These are phyloP conservation scores for Alsophila aescularia DNA, from an alignment of 2,888 invertebrate genomes.

Conservation along the genomic window DNA sequence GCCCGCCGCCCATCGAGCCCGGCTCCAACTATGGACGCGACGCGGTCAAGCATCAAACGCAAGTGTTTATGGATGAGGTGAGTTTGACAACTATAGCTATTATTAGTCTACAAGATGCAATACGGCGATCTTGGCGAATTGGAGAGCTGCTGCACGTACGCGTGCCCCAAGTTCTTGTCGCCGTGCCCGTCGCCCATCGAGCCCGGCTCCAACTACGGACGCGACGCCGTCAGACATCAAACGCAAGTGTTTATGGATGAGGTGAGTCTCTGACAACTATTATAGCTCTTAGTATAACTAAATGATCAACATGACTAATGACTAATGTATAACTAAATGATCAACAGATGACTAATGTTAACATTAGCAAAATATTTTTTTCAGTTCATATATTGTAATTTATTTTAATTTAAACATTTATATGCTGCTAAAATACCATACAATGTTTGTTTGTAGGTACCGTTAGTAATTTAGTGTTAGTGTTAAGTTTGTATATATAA, in stretches of 20 bases:
- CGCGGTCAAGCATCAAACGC: slow-evolving; percentile 94
- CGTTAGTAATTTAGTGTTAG: too few species aligned
- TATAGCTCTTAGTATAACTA: too few species aligned
- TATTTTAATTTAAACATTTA: too few species aligned
- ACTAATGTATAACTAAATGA: too few species aligned
- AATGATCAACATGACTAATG: too few species aligned
- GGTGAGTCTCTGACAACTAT: slow-evolving; percentile 60
- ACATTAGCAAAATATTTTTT: too few species aligned
- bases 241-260: slow-evolving; percentile 97
- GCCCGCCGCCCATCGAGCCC: slow-evolving; percentile 93
- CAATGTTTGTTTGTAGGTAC: too few species aligned
- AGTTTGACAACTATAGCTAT: too few species aligned
- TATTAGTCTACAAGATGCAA: slow-evolving; percentile 99
- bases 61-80: slow-evolving; percentile 96
- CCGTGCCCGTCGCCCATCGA: slow-evolving; percentile 95
- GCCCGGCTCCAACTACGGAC: slow-evolving; percentile 91
- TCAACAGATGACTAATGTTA: too few species aligned
- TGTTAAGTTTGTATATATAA: too few species aligned
- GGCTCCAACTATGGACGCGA: slow-evolving; percentile 93
- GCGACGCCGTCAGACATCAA: slow-evolving; percentile 95
- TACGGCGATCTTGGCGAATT: slow-evolving; percentile 96
- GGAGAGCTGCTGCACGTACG: slow-evolving; percentile 95
- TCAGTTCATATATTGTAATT: too few species aligned
- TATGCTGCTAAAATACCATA: too few species aligned
- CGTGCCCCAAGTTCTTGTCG: slow-evolving; percentile 98